These are phyloP conservation scores for Gadopsis marmoratus DNA, from an alignment of 2,797 vertebrate species.

Conservation along the genomic window DNA sequence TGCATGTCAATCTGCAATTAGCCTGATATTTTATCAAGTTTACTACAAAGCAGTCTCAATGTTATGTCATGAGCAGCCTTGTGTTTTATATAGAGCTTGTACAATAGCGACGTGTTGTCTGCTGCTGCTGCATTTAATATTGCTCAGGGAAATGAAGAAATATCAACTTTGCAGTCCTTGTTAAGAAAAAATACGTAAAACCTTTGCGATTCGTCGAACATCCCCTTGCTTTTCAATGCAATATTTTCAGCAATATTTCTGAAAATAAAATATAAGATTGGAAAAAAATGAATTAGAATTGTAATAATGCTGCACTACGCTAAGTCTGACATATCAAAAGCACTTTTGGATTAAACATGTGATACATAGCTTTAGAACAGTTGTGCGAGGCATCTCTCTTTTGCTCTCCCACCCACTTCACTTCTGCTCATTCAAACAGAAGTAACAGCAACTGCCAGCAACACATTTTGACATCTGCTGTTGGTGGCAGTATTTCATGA, in stretches of 20 bases:
- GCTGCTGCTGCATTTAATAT: neutral
- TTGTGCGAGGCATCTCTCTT: constrained; percentile 31
- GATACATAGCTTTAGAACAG: constrained; percentile 31
- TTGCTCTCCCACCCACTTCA: constrained; percentile 34
- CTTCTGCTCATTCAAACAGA: constrained; percentile 76
- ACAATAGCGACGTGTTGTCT: neutral
- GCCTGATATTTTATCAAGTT: neutral
- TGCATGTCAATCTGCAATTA: neutral
- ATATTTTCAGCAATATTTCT: neutral
- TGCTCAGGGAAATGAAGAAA: neutral
- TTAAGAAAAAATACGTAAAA: neutral
- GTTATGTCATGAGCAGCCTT: neutral
- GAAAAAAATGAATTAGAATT: constrained; percentile 5
- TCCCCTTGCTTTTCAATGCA: neutral
- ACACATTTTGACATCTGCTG: constrained; percentile 83
- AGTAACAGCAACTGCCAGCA: constrained; percentile 80
- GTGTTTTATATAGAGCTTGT: neutral
- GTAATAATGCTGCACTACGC: constrained; percentile 10
- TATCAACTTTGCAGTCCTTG: neutral
- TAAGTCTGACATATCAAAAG: constrained; percentile 43
- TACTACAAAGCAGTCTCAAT: neutral
- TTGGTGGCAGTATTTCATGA: constrained; percentile 81
- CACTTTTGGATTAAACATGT: constrained; percentile 33
- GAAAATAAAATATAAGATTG: neutral
- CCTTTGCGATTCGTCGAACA: neutral